Evolutionary conservation across 2,113 vertebrate genomes (phyloP), one percentile per base, ranked within the genome.

Genomic region (Psephotus haematonotus): DNA sequence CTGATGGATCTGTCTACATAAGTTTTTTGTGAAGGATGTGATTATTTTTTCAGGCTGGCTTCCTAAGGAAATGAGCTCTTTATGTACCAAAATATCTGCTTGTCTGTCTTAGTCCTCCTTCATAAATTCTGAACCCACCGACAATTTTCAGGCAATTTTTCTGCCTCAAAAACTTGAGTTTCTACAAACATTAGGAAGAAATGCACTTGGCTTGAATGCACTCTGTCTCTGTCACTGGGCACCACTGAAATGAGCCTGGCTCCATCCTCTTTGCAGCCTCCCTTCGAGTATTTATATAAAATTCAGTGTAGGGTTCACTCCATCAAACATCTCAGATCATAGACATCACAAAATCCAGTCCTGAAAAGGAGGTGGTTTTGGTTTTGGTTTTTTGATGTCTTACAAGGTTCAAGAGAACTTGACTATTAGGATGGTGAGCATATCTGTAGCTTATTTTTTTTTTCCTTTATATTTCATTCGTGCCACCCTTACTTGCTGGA

Each of bases 31-130:
- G 49, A 86, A 86, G 88, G 69, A 47, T 39, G 14, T 55, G 68
- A 39, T 91, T 84, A 28, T 78, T 93, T 94, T 89, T 87, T 53
- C 70, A 84, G 83, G 43, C 57, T 91, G 77, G 33, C 35, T 81
- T 91, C 64, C 74, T 60, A 29, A 69, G 74, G 49, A 69, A 84
- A 87, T 25, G 24, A 91, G 10, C 72, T 53, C 41, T 70, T 84
- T 76, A 55, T 59, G 43, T 24, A 71, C 63, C 28, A 37, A n/a
- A 91, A 19, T 60, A 69, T 74, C 77, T 86, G 28, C 64, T 69
- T 55, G 25, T 14, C 65, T 92, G 20, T 24, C 52, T 87, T 37
- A 35, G 15, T 29, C 33, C 11, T n/a, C 70, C n/a, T 76, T 31
- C 41, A 2, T 8, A 65, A 62, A 35, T 86, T 59, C 15, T 77